Conservation (phyloP, 1,140 invertebrate genomes). For the Conus betulinus region DNA sequence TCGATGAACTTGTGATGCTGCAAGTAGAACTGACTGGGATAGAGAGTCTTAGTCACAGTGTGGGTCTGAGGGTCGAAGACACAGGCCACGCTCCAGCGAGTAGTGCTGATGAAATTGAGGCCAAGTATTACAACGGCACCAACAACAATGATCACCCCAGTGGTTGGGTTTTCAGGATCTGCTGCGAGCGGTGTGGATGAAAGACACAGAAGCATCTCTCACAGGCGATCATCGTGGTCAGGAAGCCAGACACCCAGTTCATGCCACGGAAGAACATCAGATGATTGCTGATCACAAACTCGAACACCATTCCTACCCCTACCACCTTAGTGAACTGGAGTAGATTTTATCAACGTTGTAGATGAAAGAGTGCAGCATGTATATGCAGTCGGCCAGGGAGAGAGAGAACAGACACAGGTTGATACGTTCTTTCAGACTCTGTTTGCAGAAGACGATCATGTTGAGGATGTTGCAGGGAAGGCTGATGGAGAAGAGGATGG, state of each 20-base stretch:
- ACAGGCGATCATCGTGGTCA: slow-evolving; percentile 10
- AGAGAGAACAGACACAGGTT: slow-evolving; percentile 8
- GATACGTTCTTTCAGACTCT: neutral
- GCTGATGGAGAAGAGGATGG: neutral
- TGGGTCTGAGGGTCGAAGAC: neutral
- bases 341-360: neutral
- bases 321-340: neutral
- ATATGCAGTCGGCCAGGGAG: neutral
- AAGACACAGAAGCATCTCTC: slow-evolving; percentile 21
- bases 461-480: neutral
- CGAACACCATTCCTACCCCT: neutral
- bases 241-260: neutral
- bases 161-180: neutral
- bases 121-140: neutral
- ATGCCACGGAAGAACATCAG: slow-evolving; percentile 1
- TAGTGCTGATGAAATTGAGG: neutral
- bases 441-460: slow-evolving; percentile 14
- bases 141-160: neutral
- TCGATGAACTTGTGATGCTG: neutral
- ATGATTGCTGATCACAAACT: neutral
- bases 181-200: neutral
- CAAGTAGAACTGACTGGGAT: neutral
- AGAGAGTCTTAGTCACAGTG: neutral
- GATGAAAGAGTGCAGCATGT: neutral
- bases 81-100: neutral